phyloP scores from a whole-genome alignment of 2,888 invertebrate genomes.

The Heteromurus nitidus region DNA sequence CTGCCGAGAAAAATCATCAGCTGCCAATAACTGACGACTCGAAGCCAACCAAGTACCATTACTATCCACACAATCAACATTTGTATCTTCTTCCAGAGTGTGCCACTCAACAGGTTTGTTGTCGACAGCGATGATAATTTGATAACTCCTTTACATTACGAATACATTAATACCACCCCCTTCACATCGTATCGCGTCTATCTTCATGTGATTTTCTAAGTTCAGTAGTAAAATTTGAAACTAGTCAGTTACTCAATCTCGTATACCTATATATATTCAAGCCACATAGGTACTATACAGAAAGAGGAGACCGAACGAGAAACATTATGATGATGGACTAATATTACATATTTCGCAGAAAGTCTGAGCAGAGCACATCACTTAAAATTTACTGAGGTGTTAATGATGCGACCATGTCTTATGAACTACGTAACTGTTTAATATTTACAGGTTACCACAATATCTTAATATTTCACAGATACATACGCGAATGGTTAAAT shows the following conservation, averaged over 20 bases:
- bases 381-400: constrained; percentile 51
- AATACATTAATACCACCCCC: not conserved
- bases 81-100: constrained; percentile 94
- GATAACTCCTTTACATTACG: constrained; percentile 28
- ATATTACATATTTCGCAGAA: constrained; percentile 10
- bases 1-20: constrained; percentile 68
- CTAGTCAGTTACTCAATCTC: not conserved
- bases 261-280: too few relatives aligned
- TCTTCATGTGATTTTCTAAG: not conserved
- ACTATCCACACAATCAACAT: constrained; percentile 95
- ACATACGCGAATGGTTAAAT: not conserved
- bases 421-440: constrained; percentile 52
- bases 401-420: constrained; percentile 57
- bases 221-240: not conserved
- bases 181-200: not conserved
- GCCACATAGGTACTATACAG: too few relatives aligned
- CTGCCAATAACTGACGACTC: constrained; percentile 78
- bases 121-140: constrained; percentile 23
- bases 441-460: constrained; percentile 40
- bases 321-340: not conserved
- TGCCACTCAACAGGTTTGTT: constrained; percentile 89
- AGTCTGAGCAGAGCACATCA: constrained; percentile 4
- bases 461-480: constrained; percentile 43
- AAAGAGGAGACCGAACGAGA: not conserved
- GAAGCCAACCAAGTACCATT: constrained; percentile 94